phyloP scores from a whole-genome alignment of 1,140 invertebrate genomes.

The Lysiphlebus fabarum region DNA sequence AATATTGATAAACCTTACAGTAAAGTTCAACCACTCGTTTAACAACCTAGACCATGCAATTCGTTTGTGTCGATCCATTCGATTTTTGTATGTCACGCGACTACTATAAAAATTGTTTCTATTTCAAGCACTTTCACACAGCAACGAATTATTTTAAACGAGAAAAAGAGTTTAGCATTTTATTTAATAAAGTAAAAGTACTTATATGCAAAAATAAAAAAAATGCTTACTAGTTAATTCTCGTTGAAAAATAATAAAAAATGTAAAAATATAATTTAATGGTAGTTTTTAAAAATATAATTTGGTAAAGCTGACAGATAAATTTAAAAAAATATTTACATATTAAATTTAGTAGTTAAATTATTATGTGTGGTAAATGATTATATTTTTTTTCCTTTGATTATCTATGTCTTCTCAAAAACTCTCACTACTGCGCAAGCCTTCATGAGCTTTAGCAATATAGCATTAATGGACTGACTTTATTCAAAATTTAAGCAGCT shows the following conservation, averaged over 20 bases:
- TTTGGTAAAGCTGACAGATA: too few relatives aligned
- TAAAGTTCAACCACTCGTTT: constrained; percentile 36
- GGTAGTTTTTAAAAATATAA: too few relatives aligned
- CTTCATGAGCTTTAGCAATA: constrained; percentile 38
- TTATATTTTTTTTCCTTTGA: background rate
- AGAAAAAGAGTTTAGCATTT: background rate
- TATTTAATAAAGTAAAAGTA: background rate
- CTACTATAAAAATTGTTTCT: constrained; percentile 19
- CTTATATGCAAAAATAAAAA: too few relatives aligned
- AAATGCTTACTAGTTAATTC: too few relatives aligned
- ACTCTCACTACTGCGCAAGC: constrained; percentile 25
- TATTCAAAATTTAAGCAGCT: constrained; percentile 43
- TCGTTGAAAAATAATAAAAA: too few relatives aligned
- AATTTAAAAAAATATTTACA: too few relatives aligned
- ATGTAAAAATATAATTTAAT: too few relatives aligned
- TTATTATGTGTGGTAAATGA: too few relatives aligned
- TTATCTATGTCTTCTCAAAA: constrained; percentile 8
- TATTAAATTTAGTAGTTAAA: too few relatives aligned
- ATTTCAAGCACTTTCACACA: background rate
- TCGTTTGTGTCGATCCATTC: constrained; percentile 22
- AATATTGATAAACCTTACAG: constrained; percentile 32
- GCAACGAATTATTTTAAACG: constrained; percentile 12
- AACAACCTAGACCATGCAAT: constrained; percentile 26
- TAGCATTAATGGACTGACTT: constrained; percentile 40
- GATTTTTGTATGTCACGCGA: constrained; percentile 24